phyloP scores from a whole-genome alignment of 2,113 vertebrate species.

The Heliornis fulica region DNA sequence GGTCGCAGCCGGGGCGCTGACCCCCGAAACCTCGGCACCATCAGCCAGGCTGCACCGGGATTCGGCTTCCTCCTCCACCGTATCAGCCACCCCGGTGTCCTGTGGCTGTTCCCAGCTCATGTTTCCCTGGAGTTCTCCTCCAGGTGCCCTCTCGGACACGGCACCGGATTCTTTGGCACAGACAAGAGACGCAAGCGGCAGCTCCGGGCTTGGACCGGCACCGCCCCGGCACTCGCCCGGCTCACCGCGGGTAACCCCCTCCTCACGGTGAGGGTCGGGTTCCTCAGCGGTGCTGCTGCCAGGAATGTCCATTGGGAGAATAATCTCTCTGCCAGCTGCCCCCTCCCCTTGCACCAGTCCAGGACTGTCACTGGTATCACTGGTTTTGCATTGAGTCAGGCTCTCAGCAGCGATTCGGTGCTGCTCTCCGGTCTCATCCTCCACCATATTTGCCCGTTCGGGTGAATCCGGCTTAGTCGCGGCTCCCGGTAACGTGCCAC shows the following conservation, averaged over 20 bases:
- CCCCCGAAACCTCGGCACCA: not conserved
- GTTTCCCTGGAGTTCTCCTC: not conserved
- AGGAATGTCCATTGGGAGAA: not conserved
- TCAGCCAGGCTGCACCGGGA: not conserved
- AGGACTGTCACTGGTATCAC: not conserved
- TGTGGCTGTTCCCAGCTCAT: not conserved
- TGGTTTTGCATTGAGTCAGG: not conserved
- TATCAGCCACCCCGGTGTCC: not conserved
- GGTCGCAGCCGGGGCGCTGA: not conserved
- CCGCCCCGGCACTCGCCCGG: not conserved
- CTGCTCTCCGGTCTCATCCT: not conserved
- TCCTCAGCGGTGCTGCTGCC: too few species aligned
- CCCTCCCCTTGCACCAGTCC: not conserved
- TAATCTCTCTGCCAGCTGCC: fast-evolving
- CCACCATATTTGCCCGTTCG: not conserved
- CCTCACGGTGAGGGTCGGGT: not conserved
- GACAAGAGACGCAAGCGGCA: not conserved
- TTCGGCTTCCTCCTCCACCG: not conserved
- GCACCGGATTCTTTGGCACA: not conserved
- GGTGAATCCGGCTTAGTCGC: too few species aligned
- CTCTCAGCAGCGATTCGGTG: not conserved
- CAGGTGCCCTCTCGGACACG: not conserved
- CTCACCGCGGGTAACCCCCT: not conserved
- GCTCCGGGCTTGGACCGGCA: not conserved
- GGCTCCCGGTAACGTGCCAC: not conserved